Evolutionary conservation across 2,888 invertebrate species (phyloP).

Genomic region (Drosophila pseudotakahashii): DNA sequence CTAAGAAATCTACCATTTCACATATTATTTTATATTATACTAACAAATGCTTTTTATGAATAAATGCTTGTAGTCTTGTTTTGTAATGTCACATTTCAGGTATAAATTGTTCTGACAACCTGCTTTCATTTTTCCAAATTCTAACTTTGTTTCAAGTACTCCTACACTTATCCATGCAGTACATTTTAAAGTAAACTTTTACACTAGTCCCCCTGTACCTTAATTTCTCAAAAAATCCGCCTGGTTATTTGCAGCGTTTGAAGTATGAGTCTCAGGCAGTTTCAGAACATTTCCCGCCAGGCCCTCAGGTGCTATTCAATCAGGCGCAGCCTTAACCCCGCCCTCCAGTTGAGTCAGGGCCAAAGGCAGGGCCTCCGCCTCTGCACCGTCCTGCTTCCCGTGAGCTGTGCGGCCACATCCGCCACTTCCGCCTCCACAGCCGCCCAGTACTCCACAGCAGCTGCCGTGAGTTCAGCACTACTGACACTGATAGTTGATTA

Average conservation of each 20-base stretch:
- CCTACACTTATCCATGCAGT: no score
- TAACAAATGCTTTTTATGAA: no score
- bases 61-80: neutral
- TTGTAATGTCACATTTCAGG: neutral
- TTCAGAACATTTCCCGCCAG: constrained; percentile 55
- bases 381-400: constrained; percentile 76
- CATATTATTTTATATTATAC: neutral
- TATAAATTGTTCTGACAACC: neutral
- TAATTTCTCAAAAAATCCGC: constrained; percentile 16
- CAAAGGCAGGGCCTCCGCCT: constrained; percentile 54
- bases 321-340: constrained; percentile 22
- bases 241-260: constrained; percentile 60
- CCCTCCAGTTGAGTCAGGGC: constrained; percentile 34
- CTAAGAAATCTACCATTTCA: no score
- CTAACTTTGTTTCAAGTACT: no score
- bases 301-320: constrained; percentile 52
- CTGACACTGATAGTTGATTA: constrained; percentile 35
- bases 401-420: constrained; percentile 60
- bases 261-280: constrained; percentile 63
- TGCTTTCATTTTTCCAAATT: neutral
- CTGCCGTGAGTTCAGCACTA: constrained; percentile 74
- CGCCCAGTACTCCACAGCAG: constrained; percentile 68
- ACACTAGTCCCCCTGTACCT: neutral
- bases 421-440: constrained; percentile 33
- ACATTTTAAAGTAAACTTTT: neutral